These are phyloP conservation scores for Onchidella celtica DNA, from an alignment of 2,888 invertebrate species.

Conservation along the genomic window DNA sequence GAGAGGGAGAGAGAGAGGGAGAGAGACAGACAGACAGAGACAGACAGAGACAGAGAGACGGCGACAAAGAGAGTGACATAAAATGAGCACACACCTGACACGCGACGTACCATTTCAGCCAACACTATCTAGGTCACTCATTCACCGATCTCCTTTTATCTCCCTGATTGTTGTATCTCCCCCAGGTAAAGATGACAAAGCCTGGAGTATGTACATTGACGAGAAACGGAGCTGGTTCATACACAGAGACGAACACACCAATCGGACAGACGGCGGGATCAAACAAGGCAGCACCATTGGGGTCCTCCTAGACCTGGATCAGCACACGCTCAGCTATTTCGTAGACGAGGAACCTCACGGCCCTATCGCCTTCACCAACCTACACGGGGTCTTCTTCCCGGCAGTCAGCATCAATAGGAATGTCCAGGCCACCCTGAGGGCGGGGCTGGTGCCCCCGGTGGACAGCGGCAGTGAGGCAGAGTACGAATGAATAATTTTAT, in stretches of 20 bases:
- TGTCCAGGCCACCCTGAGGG: slow-evolving; percentile 94
- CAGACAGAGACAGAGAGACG: slow-evolving; percentile 2
- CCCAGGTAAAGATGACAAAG: slow-evolving; percentile 97
- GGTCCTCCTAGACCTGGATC: slow-evolving; percentile 93
- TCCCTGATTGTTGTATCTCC: not conserved
- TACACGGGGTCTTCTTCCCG: slow-evolving; percentile 94
- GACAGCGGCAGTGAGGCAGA: slow-evolving; percentile 53
- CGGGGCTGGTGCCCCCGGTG: slow-evolving; percentile 92
- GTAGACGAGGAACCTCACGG: slow-evolving; percentile 97
- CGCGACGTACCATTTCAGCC: not conserved
- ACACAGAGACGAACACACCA: slow-evolving; percentile 95
- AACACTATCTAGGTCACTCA: not conserved
- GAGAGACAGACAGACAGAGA: not conserved
- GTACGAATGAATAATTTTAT: slow-evolving; percentile 8
- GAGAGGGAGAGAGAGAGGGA: slow-evolving; percentile 6
- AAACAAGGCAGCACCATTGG: slow-evolving; percentile 92
- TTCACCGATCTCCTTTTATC: too few relatives aligned
- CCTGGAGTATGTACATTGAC: slow-evolving; percentile 99
- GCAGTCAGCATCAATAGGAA: slow-evolving; percentile 98
- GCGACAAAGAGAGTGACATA: slow-evolving; percentile 14
- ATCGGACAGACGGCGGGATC: slow-evolving; percentile 94
- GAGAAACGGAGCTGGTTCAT: slow-evolving; percentile 98
- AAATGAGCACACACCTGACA: not conserved
- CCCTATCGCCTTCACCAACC: slow-evolving; percentile 92
- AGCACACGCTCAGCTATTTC: slow-evolving; percentile 93